Conservation (phyloP, 2,797 vertebrate species). For the Microchirus variegatus region DNA sequence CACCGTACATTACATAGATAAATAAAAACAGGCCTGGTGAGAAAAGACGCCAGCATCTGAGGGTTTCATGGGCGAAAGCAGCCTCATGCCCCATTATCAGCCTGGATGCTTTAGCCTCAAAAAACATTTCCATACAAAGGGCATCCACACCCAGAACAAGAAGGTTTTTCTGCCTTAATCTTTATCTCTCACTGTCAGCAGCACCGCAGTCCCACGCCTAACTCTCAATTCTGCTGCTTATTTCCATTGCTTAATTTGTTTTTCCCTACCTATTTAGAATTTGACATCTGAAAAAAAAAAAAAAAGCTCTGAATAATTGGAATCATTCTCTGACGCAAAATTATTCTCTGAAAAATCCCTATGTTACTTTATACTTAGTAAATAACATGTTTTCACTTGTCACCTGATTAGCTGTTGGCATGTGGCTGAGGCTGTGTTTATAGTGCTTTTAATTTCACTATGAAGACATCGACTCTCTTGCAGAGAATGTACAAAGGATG, state of each 20-base stretch:
- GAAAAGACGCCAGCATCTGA: constrained; percentile 19
- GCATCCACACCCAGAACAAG: constrained; percentile 47
- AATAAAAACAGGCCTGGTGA: constrained; percentile 29
- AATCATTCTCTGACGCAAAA: constrained; percentile 39
- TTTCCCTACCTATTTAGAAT: constrained; percentile 49
- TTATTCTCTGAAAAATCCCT: constrained; percentile 1
- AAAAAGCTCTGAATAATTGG: constrained; percentile 54
- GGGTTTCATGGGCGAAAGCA: constrained; percentile 25
- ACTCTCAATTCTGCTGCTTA: constrained; percentile 43
- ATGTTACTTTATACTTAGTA: too few relatives aligned
- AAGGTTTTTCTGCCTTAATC: constrained; percentile 48
- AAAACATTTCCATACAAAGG: constrained; percentile 68
- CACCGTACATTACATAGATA: constrained; percentile 21
- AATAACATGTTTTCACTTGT: too few relatives aligned
- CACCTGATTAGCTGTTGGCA: neutral
- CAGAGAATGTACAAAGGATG: constrained; percentile 3
- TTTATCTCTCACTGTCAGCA: constrained; percentile 50
- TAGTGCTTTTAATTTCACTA: constrained; percentile 28
- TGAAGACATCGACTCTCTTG: constrained; percentile 38
- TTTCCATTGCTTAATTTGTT: constrained; percentile 41
- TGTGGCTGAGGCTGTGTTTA: constrained; percentile 3
- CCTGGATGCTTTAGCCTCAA: constrained; percentile 42
- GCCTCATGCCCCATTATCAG: constrained; percentile 41
- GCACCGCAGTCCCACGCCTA: constrained; percentile 32
- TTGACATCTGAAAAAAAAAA: constrained; percentile 57